Conservation (phyloP, 2,797 vertebrate species). For the Salarias fasciatus region DNA sequence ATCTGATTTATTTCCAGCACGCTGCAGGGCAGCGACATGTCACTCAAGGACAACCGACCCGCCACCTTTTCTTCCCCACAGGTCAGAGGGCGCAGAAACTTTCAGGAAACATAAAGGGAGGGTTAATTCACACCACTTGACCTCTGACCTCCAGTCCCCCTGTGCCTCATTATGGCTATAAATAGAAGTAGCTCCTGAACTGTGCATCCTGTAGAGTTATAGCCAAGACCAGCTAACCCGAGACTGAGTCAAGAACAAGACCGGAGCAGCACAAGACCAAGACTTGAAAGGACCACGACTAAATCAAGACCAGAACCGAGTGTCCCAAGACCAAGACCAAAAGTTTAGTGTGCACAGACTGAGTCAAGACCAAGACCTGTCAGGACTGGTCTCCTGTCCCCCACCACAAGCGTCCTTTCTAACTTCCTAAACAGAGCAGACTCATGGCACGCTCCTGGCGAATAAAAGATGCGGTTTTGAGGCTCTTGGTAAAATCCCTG, state of each 20-base stretch:
- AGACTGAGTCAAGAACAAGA: no score
- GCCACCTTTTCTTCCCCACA: conserved; percentile 25
- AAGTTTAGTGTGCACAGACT: no score
- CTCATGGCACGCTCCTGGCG: conserved; percentile 26
- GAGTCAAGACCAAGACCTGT: no score
- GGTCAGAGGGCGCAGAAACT: conserved; percentile 73
- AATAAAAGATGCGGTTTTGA: conserved; percentile 10
- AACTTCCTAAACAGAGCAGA: conserved; percentile 19
- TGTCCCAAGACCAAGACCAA: no score
- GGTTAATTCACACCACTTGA: conserved; percentile 76
- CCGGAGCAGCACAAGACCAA: no score
- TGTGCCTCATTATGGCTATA: conserved; percentile 44
- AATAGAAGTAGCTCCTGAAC: no score
- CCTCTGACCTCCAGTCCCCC: conserved; percentile 63
- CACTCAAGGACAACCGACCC: conserved; percentile 30
- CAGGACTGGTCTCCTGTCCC: no score
- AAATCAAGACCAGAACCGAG: no score
- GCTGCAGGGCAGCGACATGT: conserved; percentile 27
- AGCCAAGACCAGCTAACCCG: no score
- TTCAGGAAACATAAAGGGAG: conserved; percentile 63
- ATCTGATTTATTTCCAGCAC: conserved; percentile 13
- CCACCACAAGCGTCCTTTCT: no score
- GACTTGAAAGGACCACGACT: no score
- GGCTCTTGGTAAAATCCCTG: not conserved
- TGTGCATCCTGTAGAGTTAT: no score